A percentile compares a stretch with the other conserved stretches of the same genome.
phyloP scores from a whole-genome alignment of 2,113 vertebrate species.

The Elanoides forficatus region DNA sequence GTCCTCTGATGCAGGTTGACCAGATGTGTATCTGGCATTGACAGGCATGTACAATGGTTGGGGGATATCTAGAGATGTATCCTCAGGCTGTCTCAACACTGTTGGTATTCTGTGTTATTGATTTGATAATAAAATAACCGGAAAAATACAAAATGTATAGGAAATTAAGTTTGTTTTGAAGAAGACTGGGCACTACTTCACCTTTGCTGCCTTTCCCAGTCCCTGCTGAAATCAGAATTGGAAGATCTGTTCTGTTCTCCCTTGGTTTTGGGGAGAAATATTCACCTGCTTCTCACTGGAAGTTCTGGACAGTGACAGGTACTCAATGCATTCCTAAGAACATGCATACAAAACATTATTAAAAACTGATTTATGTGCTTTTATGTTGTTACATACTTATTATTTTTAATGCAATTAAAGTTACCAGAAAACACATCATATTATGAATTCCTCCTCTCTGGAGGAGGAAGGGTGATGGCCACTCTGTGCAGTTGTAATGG shows the following conservation, averaged over 20 bases:
- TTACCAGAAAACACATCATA: neutral
- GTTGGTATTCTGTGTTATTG: neutral
- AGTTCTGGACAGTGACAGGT: neutral
- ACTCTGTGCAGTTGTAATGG: neutral
- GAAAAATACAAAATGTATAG: neutral
- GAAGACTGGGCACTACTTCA: neutral
- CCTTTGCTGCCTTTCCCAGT: neutral
- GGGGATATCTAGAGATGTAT: neutral
- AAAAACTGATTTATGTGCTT: neutral
- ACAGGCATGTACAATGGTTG: rapidly evolving
- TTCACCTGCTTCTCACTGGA: neutral
- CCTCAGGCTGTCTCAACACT: neutral
- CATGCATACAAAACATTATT: neutral
- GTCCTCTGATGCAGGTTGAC: neutral
- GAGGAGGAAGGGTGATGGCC: neutral
- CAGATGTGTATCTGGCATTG: neutral
- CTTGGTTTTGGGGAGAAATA: neutral
- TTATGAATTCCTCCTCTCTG: neutral
- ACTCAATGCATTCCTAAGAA: neutral
- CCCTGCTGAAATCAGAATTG: neutral
- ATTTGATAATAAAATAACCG: neutral
- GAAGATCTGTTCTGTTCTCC: neutral
- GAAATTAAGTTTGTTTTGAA: neutral
- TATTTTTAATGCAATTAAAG: neutral
- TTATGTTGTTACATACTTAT: neutral